These are phyloP conservation scores for Mesorhabditis belari DNA, from an alignment of 2,888 invertebrate genomes.

Conservation along the genomic window DNA sequence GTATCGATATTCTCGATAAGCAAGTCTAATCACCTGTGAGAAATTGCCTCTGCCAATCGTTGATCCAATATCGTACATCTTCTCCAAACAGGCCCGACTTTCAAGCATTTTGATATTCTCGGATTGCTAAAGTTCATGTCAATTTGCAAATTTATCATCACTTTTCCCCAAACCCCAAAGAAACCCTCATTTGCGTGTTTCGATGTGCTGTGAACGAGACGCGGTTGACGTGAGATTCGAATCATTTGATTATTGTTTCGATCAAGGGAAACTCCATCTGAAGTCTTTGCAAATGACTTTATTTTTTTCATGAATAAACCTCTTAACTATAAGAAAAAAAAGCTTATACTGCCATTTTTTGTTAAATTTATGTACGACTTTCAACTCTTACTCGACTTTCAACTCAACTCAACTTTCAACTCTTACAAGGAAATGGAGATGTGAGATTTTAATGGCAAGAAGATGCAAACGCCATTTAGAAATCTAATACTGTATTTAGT, in stretches of 20 bases:
- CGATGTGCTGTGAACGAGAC: conserved; percentile 35
- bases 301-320: too few relatives aligned
- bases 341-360: too few relatives aligned
- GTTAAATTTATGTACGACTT: too few relatives aligned
- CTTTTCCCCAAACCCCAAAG: conserved; percentile 21
- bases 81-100: conserved; percentile 20
- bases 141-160: conserved; percentile 1
- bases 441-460: too few relatives aligned
- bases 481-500: too few relatives aligned
- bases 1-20: too few relatives aligned
- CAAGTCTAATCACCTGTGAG: conserved; percentile 7
- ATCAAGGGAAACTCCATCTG: conserved; percentile 13
- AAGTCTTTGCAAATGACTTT: too few relatives aligned
- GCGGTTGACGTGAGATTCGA: conserved; percentile 13
- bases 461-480: too few relatives aligned
- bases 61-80: conserved; percentile 28
- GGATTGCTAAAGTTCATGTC: conserved; percentile 8
- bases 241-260: conserved; percentile 11
- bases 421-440: too few relatives aligned
- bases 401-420: too few relatives aligned
- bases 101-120: conserved; percentile 20
- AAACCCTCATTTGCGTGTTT: conserved; percentile 38
- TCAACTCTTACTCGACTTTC: too few relatives aligned
- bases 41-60: conserved; percentile 36
- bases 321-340: too few relatives aligned